Conservation (phyloP, 2,888 invertebrate genomes). For the Myathropa florea region DNA sequence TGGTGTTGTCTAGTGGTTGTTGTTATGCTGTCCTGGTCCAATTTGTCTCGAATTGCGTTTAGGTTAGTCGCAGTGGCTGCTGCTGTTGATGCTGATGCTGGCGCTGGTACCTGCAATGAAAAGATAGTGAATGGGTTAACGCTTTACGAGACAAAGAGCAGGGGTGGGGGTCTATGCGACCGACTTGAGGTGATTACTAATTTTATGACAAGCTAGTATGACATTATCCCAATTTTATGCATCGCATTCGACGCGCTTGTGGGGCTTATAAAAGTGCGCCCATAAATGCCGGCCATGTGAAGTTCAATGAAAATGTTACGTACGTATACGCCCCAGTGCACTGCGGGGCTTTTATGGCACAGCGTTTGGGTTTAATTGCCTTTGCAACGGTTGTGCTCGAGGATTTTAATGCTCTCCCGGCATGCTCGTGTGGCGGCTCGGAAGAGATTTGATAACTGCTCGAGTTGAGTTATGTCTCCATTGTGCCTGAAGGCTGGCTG, state of each 20-base stretch:
- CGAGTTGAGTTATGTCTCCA: not conserved
- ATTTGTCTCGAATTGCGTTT: conserved; percentile 60
- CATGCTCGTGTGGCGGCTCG: not conserved
- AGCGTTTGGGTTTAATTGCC: not conserved
- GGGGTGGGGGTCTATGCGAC: not conserved
- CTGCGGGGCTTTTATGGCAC: not conserved
- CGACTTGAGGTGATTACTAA: conserved; percentile 33
- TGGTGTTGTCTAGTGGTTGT: conserved; percentile 50
- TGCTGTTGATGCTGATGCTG: not conserved
- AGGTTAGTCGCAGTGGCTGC: not conserved
- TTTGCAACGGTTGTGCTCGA: not conserved
- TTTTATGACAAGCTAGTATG: conserved; percentile 1
- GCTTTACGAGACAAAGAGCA: not conserved
- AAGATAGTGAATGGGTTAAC: conserved; percentile 57
- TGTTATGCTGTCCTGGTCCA: conserved; percentile 50
- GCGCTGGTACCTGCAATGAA: conserved; percentile 55
- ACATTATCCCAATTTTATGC: not conserved
- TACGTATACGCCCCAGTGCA: not conserved
- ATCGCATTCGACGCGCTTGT: not conserved
- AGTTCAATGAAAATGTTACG: not conserved
- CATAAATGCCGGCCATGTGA: too few relatives aligned
- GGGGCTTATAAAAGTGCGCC: not conserved
- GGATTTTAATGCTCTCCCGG: not conserved
- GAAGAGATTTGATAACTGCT: not conserved
- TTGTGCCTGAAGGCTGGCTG: not conserved